Base-by-base conservation (phyloP, 2,888 invertebrate genomes). In the Eremobia ochroleuca region DNA sequence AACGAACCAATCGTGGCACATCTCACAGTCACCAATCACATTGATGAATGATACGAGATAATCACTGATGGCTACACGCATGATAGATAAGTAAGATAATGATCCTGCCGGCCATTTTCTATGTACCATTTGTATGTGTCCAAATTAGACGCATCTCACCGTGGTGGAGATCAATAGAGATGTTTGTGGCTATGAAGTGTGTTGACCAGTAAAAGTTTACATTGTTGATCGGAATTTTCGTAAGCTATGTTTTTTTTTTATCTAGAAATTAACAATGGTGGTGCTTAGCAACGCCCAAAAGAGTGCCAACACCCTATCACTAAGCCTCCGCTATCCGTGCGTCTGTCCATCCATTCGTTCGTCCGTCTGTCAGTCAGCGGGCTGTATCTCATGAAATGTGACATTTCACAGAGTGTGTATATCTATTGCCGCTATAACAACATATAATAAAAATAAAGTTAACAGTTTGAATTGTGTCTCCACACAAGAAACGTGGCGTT, bases 31-130 rank as follows among this genome's bases (percentile, higher is more conserved):
- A 82, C 83, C 84, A 85, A 88, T 88, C 86, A 89, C 79, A 79
- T 81, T 89, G 89, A 89, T 81, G 79, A 85, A 89, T 83, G 87
- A 84, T 78, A 46, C 70, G 40, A 83, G 86, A 85, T 88, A 87
- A 86, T 85, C 76, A 80, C 55, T 79, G 77, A 85, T 82, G 59
- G 76, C 61, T 75, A 82, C 82, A 87, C 71, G 76, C 73, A 82
- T 86, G 85, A 85, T 82, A 70, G 79, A 84, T 75, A 74, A 67
- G 55, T 61, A 11, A 76, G 87, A 85, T 85, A 79, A 79, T 52
- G 74, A 68, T 79, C 71, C 40, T 66, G 62, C 65, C 59, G 77
- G 76, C 77, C 76, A 85, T 87, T 77, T 87, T 80, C 82, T 82
- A 77, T 69, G 68, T 46, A 82, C 61, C 82, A 86, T 86, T 87